Base-by-base conservation (phyloP, 2,888 invertebrate species). In the Melanostoma mellinum region DNA sequence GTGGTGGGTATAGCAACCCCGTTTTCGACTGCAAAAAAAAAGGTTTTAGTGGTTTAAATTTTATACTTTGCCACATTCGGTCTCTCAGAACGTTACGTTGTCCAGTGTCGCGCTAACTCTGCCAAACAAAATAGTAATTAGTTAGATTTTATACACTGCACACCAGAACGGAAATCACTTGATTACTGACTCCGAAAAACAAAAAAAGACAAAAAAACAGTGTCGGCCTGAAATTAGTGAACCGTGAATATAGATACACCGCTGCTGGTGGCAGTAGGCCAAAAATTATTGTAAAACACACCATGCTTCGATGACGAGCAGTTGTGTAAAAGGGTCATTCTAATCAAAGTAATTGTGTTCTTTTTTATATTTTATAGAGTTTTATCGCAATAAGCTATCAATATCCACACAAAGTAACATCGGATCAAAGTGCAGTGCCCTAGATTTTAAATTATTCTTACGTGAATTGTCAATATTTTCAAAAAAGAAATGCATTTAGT, bases 171-270 rank as follows among this genome's bases (percentile, higher is more conserved):
- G 74, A 84, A 69, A 84, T 68, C 68, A 68, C 30, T 58, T 63
- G 63, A 63, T 73, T 68, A 63, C 3, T 20, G 1, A 20, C 20
- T 20, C 20, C 20, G 20, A 20, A 20, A 20, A 20, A 1, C 0
- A 42, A 40, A 46, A 42, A 40, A 4, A 52, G 20, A 52, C 42
- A n/a, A 9, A 3, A 38, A 69, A 71, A 84, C 78, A 74, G 74
- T 74, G 52, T 74, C 69, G 73, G 65, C 55, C 74, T 84, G 53
- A 71, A 74, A 84, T 84, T 65, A 6, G 40, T 84, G 74, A 84
- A 84, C 78, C 78, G 53, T 84, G 58, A 74, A 63, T 44, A 58
- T 20, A 20, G 20, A 20, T 0, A 1, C 20, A 36, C 8, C 35
- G 36, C 36, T 36, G 20, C 2, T 8, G 52, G 56, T 44, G 35